Evolutionary conservation across 2,797 vertebrate species (phyloP).

Genomic region (Sciaenops ocellatus): DNA sequence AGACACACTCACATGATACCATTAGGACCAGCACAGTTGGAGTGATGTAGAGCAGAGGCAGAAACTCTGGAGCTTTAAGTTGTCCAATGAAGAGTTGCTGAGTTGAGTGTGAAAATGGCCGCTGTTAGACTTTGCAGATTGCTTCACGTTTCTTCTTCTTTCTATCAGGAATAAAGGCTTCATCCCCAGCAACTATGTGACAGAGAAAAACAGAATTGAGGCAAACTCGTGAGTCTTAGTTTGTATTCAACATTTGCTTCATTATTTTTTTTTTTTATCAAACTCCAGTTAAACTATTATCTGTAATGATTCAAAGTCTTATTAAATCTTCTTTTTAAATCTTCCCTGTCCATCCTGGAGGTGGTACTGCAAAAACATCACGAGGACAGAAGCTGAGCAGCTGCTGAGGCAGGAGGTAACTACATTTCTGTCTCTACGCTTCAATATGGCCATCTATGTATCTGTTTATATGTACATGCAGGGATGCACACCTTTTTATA

Average conservation of each 20-base stretch:
- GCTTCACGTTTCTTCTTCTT: background rate
- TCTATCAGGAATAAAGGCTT: conserved; percentile 88
- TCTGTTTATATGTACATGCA: background rate
- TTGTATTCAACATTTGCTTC: background rate
- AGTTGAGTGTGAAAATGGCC: background rate
- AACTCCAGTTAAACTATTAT: background rate
- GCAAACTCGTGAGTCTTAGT: conserved; percentile 85
- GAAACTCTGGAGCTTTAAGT: too few species aligned
- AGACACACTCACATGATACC: too few species aligned
- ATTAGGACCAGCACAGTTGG: background rate
- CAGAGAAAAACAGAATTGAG: conserved; percentile 88
- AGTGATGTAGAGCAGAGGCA: too few species aligned
- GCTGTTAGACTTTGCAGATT: background rate
- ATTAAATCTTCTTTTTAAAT: too few species aligned
- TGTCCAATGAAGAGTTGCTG: too few species aligned
- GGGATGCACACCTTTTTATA: background rate
- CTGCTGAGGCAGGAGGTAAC: conserved; percentile 89
- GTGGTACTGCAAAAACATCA: conserved; percentile 92
- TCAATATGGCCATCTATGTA: background rate
- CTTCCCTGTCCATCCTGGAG: conserved; percentile 64
- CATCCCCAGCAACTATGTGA: conserved; percentile 93
- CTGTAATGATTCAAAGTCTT: background rate
- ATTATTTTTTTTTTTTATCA: background rate
- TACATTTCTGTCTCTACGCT: background rate
- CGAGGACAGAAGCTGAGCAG: conserved; percentile 90